Percentiles rank a stretch among this genome's conserved stretches.
Evolutionary conservation across 2,113 vertebrate species (phyloP).

Genomic region (Siniperca knerii): DNA sequence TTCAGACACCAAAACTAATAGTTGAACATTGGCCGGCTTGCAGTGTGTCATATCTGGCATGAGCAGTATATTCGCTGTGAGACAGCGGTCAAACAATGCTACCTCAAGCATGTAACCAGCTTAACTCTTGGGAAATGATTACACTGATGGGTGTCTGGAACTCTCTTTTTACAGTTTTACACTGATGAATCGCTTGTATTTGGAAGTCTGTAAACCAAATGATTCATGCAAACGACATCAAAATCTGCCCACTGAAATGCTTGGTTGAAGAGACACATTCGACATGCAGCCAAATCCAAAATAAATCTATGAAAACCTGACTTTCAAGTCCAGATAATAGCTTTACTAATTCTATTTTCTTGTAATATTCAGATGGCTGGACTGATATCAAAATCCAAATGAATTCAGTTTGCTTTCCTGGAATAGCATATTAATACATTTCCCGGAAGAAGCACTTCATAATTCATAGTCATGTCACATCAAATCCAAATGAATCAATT

Average conservation of each 20-base stretch:
- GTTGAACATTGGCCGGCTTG: not conserved
- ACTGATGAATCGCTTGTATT: not conserved
- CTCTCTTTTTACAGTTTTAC: not conserved
- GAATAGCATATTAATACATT: conserved; percentile 10
- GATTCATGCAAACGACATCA: conserved; percentile 13
- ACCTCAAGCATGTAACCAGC: conserved; percentile 48
- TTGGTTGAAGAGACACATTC: not conserved
- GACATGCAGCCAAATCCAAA: conserved; percentile 19
- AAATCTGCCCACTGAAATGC: conserved; percentile 1
- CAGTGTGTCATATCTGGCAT: conserved; percentile 10
- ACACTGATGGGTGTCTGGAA: conserved; percentile 15
- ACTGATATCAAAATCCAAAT: conserved; percentile 21
- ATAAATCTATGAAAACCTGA: conserved; percentile 11
- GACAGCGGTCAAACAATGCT: conserved; percentile 26
- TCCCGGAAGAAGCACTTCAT: conserved; percentile 6
- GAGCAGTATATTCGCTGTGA: conserved; percentile 26
- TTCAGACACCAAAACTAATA: conserved; percentile 2
- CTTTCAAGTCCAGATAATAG: conserved; percentile 8
- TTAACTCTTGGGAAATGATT: conserved; percentile 47
- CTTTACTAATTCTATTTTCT: not conserved
- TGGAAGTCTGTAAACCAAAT: conserved; percentile 10
- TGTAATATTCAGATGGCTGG: conserved; percentile 10
- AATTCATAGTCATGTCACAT: not conserved
- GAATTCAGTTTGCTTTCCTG: conserved; percentile 37
- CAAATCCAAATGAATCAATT: conserved; percentile 7